Conservation (phyloP, 2,797 vertebrate genomes). For the Pseudocheirus occidentalis region DNA sequence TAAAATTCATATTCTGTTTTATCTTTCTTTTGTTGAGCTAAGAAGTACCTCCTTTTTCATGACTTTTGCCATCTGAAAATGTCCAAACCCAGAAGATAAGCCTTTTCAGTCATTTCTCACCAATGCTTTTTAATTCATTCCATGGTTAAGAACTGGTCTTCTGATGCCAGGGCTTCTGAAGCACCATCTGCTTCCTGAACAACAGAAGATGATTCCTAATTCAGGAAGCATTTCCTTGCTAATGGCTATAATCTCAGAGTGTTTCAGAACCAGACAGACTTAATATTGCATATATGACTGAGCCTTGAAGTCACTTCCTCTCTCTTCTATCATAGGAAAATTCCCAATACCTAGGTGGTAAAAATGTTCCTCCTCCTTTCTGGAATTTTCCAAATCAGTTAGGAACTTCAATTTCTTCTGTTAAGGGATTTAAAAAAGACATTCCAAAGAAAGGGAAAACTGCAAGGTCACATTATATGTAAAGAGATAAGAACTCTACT, state of each 20-base stretch:
- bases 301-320: slow-evolving; percentile 11
- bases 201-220: not conserved
- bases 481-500: slow-evolving; percentile 3
- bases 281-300: not conserved
- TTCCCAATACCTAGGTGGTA: not conserved
- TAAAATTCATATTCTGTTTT: not conserved
- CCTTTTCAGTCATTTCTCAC: not conserved
- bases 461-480: not conserved
- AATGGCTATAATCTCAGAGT: not conserved
- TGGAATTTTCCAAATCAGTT: slow-evolving; percentile 29
- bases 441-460: not conserved
- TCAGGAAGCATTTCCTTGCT: not conserved
- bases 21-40: not conserved
- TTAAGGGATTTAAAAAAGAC: slow-evolving; percentile 4
- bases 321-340: slow-evolving; percentile 39
- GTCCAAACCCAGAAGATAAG: not conserved
- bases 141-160: slow-evolving; percentile 10
- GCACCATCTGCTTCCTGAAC: slow-evolving; percentile 29
- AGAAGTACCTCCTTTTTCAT: not conserved
- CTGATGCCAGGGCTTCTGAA: not conserved
- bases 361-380: slow-evolving; percentile 9
- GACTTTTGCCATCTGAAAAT: not conserved
- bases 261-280: not conserved
- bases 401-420: slow-evolving; percentile 27
- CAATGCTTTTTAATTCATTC: not conserved